Evolutionary conservation across 1,140 invertebrate genomes (phyloP), one percentile per base, ranked within the genome.

Genomic region (Trichoplusia ni): DNA sequence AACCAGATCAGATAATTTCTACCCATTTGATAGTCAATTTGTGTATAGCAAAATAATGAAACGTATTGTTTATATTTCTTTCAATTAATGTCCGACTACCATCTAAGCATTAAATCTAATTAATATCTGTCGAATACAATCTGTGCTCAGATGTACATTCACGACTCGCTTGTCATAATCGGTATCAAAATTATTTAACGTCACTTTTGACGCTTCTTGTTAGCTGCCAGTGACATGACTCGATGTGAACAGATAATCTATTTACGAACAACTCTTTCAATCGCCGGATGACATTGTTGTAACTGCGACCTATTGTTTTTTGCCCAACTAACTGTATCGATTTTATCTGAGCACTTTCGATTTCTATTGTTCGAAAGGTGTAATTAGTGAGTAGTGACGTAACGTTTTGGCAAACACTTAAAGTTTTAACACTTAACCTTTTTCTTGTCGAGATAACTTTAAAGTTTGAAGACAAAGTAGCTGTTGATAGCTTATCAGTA

Each of bases 201-300:
- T 70, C 67, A 60, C 67, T 64, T 49, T 54, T 56, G 67, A 61
- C 59, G 65, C 65, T 66, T 71, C 62, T 56, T 64, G 53, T 71
- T 71, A 64, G 68, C 8, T 13, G 7, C 7, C 44, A 14, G 9
- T 16, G 25, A 47, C 44, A 47, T 29, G 9, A 18, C 13, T 47
- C 18, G 25, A 47, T 25, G 25, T n/a, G 27, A 16, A 29, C 25
- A 14, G 35, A 27, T 37, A 23, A 54, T 38, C 33, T 25, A 21
- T 38, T 54, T 27, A 23, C 33, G 18, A 54, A 27, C 21, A 38
- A n/a, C 33, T 38, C 21, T 27, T 38, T 40, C 33, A 54, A 16
- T 40, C 21, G 27, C 51, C 33, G 33, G 33, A 54, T 8, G 35
- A 18, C 33, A 27, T 54, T 23, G 47, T 35, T 19, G 21, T 37